These are phyloP conservation scores for Aurelia aurita DNA, from an alignment of 30 jellyfish, hydroid and myxozoan genomes.

Conservation along the genomic window DNA sequence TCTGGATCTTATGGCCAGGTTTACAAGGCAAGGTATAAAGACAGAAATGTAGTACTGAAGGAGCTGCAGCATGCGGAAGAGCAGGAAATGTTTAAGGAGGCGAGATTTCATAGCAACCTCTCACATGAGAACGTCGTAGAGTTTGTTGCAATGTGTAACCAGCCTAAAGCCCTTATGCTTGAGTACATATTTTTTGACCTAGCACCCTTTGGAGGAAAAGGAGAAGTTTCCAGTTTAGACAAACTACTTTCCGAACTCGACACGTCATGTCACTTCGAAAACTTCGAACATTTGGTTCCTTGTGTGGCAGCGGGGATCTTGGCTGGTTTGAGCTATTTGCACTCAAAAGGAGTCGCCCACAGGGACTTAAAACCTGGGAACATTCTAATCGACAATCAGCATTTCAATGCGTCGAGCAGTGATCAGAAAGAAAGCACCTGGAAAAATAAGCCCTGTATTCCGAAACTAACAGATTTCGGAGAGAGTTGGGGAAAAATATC, in stretches of 20 bases:
- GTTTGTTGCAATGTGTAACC: too few relatives aligned
- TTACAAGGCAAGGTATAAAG: background rate
- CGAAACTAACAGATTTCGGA: too few relatives aligned
- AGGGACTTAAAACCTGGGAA: slow-evolving; percentile 3
- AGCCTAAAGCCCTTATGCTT: too few relatives aligned
- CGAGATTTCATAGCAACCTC: too few relatives aligned
- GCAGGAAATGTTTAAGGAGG: too few relatives aligned
- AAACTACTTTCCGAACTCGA: background rate
- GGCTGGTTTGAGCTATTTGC: background rate
- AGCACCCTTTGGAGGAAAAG: background rate
- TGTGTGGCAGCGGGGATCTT: slow-evolving; percentile 4
- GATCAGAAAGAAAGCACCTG: background rate
- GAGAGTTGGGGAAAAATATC: too few relatives aligned
- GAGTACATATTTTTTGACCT: too few relatives aligned
- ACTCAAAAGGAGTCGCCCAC: slow-evolving; percentile 9
- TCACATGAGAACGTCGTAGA: too few relatives aligned
- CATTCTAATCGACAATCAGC: too few relatives aligned
- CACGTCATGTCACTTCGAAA: background rate
- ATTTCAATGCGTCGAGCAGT: too few relatives aligned
- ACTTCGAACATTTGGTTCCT: slow-evolving; percentile 13
- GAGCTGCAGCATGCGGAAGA: too few relatives aligned
- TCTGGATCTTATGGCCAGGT: background rate
- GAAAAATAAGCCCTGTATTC: slow-evolving; percentile 4
- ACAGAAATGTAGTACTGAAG: background rate
- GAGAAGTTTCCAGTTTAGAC: slow-evolving; percentile 14